A percentile compares a stretch with the other conserved stretches of the same genome.
phyloP scores from a whole-genome alignment of 2,888 invertebrate species.

The Lissonota sp. region DNA sequence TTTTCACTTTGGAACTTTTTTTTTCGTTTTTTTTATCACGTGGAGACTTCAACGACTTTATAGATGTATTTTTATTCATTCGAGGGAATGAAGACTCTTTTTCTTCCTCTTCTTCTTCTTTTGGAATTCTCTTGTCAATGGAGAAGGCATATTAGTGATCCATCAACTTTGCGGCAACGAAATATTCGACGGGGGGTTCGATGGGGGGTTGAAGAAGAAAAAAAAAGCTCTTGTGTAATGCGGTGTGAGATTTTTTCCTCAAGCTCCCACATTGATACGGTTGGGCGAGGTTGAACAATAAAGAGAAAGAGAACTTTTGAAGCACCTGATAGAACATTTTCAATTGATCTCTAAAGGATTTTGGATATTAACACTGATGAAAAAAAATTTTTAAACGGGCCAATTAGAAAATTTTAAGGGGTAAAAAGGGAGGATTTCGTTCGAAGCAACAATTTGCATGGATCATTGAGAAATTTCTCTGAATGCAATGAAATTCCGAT shows the following conservation, averaged over 20 bases:
- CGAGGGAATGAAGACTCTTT: constrained; percentile 17
- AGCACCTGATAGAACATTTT: no score
- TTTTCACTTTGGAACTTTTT: constrained; percentile 12
- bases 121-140: not conserved
- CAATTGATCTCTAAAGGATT: no score
- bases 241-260: not conserved
- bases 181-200: constrained; percentile 31
- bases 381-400: no score
- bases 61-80: constrained; percentile 25
- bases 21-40: not conserved
- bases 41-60: no score
- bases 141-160: constrained; percentile 72
- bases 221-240: not conserved
- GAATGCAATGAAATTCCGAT: no score
- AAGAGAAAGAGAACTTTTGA: no score
- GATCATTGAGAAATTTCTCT: no score
- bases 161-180: constrained; percentile 70
- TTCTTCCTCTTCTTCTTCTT: not conserved
- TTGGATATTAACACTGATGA: no score
- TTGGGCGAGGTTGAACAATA: no score
- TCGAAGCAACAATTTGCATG: no score
- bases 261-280: constrained; percentile 73
- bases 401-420: no score
- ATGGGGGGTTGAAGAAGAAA: constrained; percentile 31
- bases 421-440: no score